A percentile compares a stretch with the other conserved stretches of the same genome.
These are phyloP conservation scores for Pelobates fuscus DNA, from an alignment of 2,113 vertebrate genomes.

Conservation along the genomic window DNA sequence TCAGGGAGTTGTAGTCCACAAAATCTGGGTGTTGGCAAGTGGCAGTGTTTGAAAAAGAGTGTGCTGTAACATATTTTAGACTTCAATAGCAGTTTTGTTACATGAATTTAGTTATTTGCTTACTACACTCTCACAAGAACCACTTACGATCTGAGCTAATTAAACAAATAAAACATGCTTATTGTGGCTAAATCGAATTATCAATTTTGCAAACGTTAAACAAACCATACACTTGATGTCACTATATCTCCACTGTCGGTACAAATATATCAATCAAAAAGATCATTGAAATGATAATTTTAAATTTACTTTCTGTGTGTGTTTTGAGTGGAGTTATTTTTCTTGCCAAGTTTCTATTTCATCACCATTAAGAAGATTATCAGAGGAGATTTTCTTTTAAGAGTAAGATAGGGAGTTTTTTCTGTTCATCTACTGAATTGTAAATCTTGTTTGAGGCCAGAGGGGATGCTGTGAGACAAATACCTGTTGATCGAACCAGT, in stretches of 20 bases:
- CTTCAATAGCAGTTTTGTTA: too few relatives aligned
- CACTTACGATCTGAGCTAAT: too few relatives aligned
- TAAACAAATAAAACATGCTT: background rate
- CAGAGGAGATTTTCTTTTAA: conserved; percentile 15
- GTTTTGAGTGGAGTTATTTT: background rate
- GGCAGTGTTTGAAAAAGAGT: too few relatives aligned
- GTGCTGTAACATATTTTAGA: too few relatives aligned
- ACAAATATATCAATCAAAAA: background rate
- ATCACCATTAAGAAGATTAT: conserved; percentile 24
- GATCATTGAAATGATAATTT: background rate
- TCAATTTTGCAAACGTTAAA: background rate
- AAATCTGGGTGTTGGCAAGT: too few relatives aligned
- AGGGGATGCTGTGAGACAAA: conserved; percentile 4
- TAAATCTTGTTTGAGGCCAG: conserved; percentile 5
- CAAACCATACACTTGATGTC: conserved; percentile 25
- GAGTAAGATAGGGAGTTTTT: background rate
- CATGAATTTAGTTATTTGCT: too few relatives aligned
- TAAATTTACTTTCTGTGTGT: background rate
- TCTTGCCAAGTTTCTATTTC: conserved; percentile 28
- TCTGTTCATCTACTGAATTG: background rate
- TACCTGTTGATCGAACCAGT: conserved; percentile 2
- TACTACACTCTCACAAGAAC: too few relatives aligned
- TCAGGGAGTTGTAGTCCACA: too few relatives aligned
- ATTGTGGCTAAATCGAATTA: too few relatives aligned
- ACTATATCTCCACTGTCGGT: background rate